Evolutionary conservation across 2,113 vertebrate species (phyloP).

Genomic region (Galeopterus variegatus): DNA sequence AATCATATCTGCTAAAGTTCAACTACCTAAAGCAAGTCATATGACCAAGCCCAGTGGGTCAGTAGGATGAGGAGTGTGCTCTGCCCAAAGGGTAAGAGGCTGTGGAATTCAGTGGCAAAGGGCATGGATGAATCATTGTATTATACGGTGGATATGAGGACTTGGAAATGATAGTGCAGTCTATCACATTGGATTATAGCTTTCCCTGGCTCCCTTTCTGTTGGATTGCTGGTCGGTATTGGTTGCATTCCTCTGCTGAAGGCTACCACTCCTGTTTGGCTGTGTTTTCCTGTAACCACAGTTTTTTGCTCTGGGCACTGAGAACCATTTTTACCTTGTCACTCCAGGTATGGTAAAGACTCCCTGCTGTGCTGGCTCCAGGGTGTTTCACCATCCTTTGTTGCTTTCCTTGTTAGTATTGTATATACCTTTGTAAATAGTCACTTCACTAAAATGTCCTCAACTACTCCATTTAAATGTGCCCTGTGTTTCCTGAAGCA

Average conservation of each 20-base stretch:
- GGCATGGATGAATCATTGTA: not conserved
- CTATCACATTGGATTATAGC: not conserved
- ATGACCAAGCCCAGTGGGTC: not conserved
- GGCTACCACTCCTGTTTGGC: not conserved
- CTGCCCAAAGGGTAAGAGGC: not conserved
- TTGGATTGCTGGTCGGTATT: not conserved
- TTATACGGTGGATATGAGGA: not conserved
- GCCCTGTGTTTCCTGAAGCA: not conserved
- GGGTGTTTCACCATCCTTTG: not conserved
- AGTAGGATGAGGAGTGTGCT: not conserved
- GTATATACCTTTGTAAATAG: not conserved
- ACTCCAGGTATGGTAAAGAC: not conserved
- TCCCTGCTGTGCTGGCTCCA: not conserved
- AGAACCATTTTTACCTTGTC: not conserved
- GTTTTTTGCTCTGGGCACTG: not conserved
- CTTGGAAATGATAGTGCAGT: not conserved
- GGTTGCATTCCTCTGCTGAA: not conserved
- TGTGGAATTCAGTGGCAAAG: not conserved
- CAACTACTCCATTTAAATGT: not conserved
- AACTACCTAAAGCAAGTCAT: not conserved
- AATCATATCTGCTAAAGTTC: not conserved
- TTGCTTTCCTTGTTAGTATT: not conserved
- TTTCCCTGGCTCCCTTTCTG: not conserved
- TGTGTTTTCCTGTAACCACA: not conserved
- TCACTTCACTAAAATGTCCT: slow-evolving; percentile 10